Conservation (phyloP, 2,888 invertebrate genomes). For the Epinotia bilunana region DNA sequence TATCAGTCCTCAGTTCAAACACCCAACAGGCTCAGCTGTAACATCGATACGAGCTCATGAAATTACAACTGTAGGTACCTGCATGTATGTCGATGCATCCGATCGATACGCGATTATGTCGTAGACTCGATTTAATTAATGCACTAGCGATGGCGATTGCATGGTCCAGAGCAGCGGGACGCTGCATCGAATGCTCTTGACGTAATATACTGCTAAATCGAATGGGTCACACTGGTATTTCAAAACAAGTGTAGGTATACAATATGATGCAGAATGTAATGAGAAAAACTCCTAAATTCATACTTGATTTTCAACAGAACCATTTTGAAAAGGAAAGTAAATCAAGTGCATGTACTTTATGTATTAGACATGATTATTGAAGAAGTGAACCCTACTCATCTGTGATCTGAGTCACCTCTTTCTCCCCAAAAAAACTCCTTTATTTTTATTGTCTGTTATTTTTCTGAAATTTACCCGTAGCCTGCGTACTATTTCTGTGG, state of each 20-base stretch:
- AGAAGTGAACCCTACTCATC: not conserved
- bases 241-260: not conserved
- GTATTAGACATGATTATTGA: too few species aligned
- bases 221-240: not conserved
- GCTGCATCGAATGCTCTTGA: slow-evolving; percentile 24
- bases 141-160: slow-evolving; percentile 28
- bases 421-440: not conserved
- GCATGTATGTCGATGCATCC: not conserved
- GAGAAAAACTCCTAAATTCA: too few species aligned
- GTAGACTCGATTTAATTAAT: slow-evolving; percentile 41
- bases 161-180: slow-evolving; percentile 19
- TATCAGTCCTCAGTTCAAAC: too few species aligned
- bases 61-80: not conserved
- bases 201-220: slow-evolving; percentile 17
- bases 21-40: too few species aligned
- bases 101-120: slow-evolving; percentile 39
- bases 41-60: too few species aligned
- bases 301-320: too few species aligned
- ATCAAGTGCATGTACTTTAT: too few species aligned
- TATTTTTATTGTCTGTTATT: too few species aligned
- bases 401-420: not conserved
- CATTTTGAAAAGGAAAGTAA: too few species aligned
- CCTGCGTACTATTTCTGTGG: too few species aligned
- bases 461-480: too few species aligned
- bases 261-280: too few species aligned